Evolutionary conservation across 2,888 invertebrate species (phyloP).

Genomic region (Cynaeus angustus): DNA sequence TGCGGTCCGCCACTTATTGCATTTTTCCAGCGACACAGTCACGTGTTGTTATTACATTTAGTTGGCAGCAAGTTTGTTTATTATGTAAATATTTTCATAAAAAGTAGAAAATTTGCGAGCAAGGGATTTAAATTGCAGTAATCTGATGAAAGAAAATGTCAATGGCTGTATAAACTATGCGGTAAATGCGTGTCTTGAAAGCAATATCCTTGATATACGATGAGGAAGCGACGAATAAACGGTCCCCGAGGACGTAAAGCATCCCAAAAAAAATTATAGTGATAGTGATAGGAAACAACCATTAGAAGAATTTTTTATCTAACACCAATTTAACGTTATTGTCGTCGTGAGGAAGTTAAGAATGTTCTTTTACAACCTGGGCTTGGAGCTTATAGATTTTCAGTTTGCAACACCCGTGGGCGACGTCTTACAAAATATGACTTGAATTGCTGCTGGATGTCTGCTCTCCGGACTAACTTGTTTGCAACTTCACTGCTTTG

Average conservation of each 20-base stretch:
- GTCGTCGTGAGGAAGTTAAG: constrained; percentile 14
- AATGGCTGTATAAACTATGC: constrained; percentile 19
- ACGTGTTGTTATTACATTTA: constrained; percentile 43
- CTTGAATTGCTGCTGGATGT: constrained; percentile 30
- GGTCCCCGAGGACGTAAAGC: background rate
- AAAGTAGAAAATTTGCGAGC: constrained; percentile 32
- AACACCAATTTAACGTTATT: constrained; percentile 28
- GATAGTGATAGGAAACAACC: background rate
- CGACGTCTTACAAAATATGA: constrained; percentile 42
- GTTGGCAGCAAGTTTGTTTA: constrained; percentile 36
- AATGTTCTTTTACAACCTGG: constrained; percentile 3
- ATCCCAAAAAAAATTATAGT: background rate
- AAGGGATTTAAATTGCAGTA: constrained; percentile 35
- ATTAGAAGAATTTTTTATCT: constrained; percentile 34
- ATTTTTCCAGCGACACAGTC: constrained; percentile 31
- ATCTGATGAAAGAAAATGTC: constrained; percentile 36
- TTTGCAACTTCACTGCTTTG: constrained; percentile 42
- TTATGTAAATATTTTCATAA: constrained; percentile 43
- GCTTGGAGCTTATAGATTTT: constrained; percentile 42
- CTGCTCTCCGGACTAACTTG: constrained; percentile 35
- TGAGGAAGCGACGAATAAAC: constrained; percentile 12
- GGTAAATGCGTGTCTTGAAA: constrained; percentile 22
- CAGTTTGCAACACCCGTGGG: constrained; percentile 45
- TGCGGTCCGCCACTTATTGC: constrained; percentile 35
- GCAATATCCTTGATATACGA: constrained; percentile 23